These are phyloP conservation scores for Sebastes fasciatus DNA, from an alignment of 2,113 vertebrate species.

Conservation along the genomic window DNA sequence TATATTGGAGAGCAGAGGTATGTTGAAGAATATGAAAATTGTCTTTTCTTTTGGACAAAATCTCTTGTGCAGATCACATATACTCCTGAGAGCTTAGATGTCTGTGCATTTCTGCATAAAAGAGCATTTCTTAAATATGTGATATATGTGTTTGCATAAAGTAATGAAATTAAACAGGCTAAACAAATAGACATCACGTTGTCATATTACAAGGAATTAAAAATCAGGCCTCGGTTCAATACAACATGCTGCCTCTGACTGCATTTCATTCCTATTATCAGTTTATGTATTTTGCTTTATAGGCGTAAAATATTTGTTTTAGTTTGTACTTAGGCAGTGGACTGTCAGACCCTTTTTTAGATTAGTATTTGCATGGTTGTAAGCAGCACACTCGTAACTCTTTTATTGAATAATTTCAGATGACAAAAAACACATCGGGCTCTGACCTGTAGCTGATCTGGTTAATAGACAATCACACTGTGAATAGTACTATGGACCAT, in stretches of 20 bases:
- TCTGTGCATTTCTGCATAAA: not conserved
- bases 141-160: not conserved
- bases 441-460: conserved; percentile 58
- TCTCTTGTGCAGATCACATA: not conserved
- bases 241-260: not conserved
- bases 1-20: not conserved
- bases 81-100: not conserved
- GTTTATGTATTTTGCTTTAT: not conserved
- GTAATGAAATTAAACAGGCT: not conserved
- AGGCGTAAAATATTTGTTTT: not conserved
- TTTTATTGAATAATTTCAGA: conserved; percentile 12
- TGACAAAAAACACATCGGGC: not conserved
- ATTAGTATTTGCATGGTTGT: not conserved
- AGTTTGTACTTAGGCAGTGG: not conserved
- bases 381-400: not conserved
- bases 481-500: conserved; percentile 76
- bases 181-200: not conserved
- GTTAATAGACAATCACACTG: conserved; percentile 77
- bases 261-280: not conserved
- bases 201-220: not conserved
- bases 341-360: not conserved
- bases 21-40: not conserved
- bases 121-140: not conserved
- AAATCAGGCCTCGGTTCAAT: not conserved
- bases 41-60: not conserved